Evolutionary conservation across 2,797 vertebrate species (phyloP).

Genomic region (Coccyzus lansbergi): DNA sequence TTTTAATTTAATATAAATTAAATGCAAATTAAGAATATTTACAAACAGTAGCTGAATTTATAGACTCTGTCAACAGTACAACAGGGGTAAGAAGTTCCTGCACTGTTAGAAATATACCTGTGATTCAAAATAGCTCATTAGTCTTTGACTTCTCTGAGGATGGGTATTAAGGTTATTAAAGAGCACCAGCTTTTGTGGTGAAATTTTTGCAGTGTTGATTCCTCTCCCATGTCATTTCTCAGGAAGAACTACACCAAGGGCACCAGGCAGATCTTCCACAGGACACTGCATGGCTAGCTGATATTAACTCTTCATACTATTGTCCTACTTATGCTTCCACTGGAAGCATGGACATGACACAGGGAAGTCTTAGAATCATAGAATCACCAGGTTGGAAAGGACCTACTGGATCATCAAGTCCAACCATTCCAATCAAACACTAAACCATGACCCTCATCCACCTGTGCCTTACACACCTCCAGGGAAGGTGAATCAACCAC

Average conservation of each 20-base stretch:
- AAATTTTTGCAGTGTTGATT: neutral
- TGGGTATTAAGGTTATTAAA: constrained; percentile 39
- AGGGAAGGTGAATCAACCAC: no score
- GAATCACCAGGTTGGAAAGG: no score
- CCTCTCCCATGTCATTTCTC: neutral
- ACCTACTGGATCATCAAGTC: no score
- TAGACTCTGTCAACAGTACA: neutral
- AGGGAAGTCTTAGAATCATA: no score
- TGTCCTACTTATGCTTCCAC: neutral
- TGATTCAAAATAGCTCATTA: constrained; percentile 26
- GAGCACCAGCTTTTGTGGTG: neutral
- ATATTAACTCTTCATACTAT: neutral
- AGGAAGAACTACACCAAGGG: neutral
- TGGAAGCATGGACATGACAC: no score
- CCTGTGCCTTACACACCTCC: no score
- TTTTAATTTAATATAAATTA: neutral
- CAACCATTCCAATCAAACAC: no score
- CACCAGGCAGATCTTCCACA: neutral
- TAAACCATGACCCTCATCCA: no score
- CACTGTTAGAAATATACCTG: neutral
- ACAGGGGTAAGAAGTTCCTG: neutral
- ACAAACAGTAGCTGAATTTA: neutral
- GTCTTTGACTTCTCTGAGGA: constrained; percentile 14
- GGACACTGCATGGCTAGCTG: neutral
- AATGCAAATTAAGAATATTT: neutral